phyloP scores from a whole-genome alignment of 2,797 vertebrate genomes.

The Ispidina picta region DNA sequence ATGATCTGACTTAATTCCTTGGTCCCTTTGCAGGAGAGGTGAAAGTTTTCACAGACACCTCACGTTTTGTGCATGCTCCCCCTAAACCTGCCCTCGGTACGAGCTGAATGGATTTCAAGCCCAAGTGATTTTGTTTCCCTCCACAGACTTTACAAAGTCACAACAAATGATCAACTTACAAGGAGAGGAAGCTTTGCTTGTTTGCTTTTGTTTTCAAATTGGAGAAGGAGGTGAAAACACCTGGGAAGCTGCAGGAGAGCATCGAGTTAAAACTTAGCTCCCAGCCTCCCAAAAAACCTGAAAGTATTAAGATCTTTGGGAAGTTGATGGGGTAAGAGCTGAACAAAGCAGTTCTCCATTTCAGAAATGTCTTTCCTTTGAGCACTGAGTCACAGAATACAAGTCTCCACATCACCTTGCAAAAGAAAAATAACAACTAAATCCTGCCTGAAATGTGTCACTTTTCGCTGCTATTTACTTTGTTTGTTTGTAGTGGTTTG shows the following conservation, averaged over 20 bases:
- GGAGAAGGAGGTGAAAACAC: background rate
- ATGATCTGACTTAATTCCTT: background rate
- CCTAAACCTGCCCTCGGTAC: background rate
- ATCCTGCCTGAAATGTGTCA: constrained; percentile 33
- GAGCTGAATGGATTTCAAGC: background rate
- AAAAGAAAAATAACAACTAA: background rate
- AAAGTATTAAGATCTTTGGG: background rate
- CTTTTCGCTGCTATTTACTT: constrained; percentile 31
- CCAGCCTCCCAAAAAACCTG: background rate
- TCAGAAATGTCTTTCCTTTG: background rate
- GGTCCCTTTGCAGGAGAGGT: background rate
- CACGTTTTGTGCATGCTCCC: background rate
- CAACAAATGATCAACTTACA: background rate
- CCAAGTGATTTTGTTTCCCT: background rate
- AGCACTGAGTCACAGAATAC: constrained; percentile 8
- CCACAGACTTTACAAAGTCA: background rate
- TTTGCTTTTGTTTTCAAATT: background rate
- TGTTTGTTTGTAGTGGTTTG: constrained; percentile 60
- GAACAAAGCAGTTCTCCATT: background rate
- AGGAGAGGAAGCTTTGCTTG: background rate
- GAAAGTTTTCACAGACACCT: background rate
- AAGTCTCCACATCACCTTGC: background rate
- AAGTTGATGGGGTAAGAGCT: background rate
- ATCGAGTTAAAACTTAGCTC: background rate
- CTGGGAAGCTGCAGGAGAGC: background rate